Conservation (phyloP, 2,113 vertebrate species). For the Gracilinanus agilis region DNA sequence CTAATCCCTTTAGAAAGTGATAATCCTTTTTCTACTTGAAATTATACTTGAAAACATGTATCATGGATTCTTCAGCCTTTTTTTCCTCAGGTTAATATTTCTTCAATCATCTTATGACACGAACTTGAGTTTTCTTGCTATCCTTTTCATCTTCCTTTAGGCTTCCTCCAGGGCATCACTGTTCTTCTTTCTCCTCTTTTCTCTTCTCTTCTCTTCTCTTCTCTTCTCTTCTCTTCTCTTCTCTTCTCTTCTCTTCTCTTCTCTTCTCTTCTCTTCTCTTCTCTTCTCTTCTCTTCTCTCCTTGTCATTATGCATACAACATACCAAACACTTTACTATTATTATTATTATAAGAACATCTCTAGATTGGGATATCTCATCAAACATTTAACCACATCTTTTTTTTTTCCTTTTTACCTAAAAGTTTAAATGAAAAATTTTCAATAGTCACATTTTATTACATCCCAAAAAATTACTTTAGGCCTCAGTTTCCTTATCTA, state of each 20-base stretch:
- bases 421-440: slow-evolving; percentile 21
- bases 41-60: background rate
- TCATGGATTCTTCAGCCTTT: background rate
- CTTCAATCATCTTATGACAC: background rate
- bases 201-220: too few species aligned
- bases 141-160: background rate
- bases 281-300: too few species aligned
- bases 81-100: background rate
- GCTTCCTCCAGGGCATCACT: background rate
- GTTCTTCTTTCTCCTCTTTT: too few species aligned
- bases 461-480: too few species aligned
- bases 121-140: background rate
- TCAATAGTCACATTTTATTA: slow-evolving; percentile 23
- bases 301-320: background rate
- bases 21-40: background rate
- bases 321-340: slow-evolving; percentile 27
- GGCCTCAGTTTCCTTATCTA: too few species aligned
- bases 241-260: too few species aligned
- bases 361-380: background rate
- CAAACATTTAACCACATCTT: background rate
- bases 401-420: slow-evolving; percentile 30
- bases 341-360: slow-evolving; percentile 20
- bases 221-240: too few species aligned
- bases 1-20: background rate
- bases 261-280: too few species aligned